Evolutionary conservation across 2,113 vertebrate genomes (phyloP), one percentile per base, ranked within the genome.

Genomic region (Chloropsis cyanopogon): DNA sequence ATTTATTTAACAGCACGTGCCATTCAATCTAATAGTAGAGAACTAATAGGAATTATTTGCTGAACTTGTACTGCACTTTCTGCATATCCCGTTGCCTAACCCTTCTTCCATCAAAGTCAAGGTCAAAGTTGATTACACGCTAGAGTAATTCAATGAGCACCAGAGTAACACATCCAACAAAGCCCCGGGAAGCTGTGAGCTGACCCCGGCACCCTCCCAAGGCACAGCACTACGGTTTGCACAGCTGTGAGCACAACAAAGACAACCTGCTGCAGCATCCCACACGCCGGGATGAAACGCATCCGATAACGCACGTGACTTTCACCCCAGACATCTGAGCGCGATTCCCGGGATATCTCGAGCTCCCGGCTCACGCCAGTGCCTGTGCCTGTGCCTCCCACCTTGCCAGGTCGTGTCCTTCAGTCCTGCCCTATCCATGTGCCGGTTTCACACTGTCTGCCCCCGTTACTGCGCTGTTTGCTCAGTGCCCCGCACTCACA

Each of bases 181-280:
- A 71, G 53, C 46, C 28, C 21, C 3, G 50, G 52, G 86, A 57
- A 47, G 82, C 91, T 70, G 2, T 3, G 79, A 49, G 7, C 73
- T 11, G 79, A 60, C 42, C 85, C 71, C 46, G 15, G 78, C 78
- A 54, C 5, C 84, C 84, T 35, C 65, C 47, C 70, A 2, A 37
- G 31, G 61, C 6, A 8, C 57, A 8, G 66, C 66, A 50, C 46
- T 2, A 5, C 11, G 3, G 18, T 18, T 19, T 46, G 76, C 68
- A 53, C 89, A 42, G 91, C 90, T 52, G 64, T 0, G 29, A 57
- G 63, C 75, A 44, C 88, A 85, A 92, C 95, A 86, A 92, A 90
- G 90, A 6, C 92, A 96, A 94, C 95, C 92, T 95, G 95, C 96
- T 94, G 92, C 93, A 86, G 90, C 86, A 89, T 63, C 91, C 65